phyloP scores from a whole-genome alignment of 1,140 invertebrate genomes.

The Sinella curviseta region DNA sequence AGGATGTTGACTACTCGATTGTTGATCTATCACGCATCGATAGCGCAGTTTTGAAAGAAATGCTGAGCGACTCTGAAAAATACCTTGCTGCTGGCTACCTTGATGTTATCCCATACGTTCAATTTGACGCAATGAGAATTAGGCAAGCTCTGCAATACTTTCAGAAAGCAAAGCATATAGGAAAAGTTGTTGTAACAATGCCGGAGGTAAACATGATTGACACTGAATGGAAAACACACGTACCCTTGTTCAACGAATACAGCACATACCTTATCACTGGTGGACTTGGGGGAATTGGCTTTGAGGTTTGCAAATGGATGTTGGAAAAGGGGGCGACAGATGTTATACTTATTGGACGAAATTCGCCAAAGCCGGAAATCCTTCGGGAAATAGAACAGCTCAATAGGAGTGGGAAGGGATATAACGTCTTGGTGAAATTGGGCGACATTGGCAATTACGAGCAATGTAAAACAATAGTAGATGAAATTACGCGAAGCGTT shows the following conservation, averaged over 20 bases:
- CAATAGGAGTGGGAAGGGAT: not conserved
- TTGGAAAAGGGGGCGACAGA: not conserved
- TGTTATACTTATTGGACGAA: not conserved
- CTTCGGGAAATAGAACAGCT: not conserved
- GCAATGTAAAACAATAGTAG: not conserved
- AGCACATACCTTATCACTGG: slow-evolving; percentile 6
- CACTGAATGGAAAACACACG: not conserved
- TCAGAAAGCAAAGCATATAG: slow-evolving; percentile 26
- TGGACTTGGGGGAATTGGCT: not conserved
- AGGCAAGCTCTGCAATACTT: not conserved
- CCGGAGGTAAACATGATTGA: not conserved
- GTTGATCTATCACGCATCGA: slow-evolving; percentile 6
- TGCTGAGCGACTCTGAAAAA: too few species aligned
- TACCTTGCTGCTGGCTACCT: not conserved
- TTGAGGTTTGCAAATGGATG: slow-evolving; percentile 14
- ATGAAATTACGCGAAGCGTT: not conserved
- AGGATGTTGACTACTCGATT: slow-evolving; percentile 36
- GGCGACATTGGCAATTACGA: not conserved
- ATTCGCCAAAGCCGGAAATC: too few species aligned
- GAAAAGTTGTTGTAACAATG: too few species aligned
- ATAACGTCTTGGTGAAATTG: not conserved
- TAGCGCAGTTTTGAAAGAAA: not conserved
- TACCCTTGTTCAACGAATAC: not conserved
- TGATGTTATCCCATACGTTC: not conserved
- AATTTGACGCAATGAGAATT: not conserved